A percentile compares a stretch with the other conserved stretches of the same genome.
Evolutionary conservation across 1,140 invertebrate species (phyloP).

Genomic region (Oncopodura yosiiana): DNA sequence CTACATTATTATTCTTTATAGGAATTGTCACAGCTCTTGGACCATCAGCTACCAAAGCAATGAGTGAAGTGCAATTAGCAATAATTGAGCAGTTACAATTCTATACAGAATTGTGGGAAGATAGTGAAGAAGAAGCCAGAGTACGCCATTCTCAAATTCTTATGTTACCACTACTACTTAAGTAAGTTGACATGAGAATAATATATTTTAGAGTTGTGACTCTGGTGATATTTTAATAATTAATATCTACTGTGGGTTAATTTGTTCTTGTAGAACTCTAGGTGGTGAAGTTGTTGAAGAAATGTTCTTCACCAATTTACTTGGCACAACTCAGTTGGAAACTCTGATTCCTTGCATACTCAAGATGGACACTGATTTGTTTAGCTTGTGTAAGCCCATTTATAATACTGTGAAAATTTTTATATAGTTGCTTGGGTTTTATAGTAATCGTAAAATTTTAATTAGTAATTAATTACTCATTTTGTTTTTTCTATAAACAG

Average conservation of each 20-base stretch:
- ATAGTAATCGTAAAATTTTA: too few relatives aligned
- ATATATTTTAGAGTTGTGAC: background rate
- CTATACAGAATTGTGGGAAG: slow-evolving; percentile 14
- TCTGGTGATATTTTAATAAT: too few relatives aligned
- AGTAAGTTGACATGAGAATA: slow-evolving; percentile 19
- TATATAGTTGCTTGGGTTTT: too few relatives aligned
- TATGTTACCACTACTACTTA: slow-evolving; percentile 27
- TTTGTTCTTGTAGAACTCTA: slow-evolving; percentile 41
- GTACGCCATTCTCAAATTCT: slow-evolving; percentile 18
- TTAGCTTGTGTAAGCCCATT: too few relatives aligned
- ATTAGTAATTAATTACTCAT: too few relatives aligned
- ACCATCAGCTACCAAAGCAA: slow-evolving; percentile 43
- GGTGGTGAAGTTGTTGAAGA: slow-evolving; percentile 75
- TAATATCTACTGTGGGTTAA: too few relatives aligned
- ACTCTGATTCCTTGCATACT: slow-evolving; percentile 85
- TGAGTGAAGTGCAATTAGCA: slow-evolving; percentile 56
- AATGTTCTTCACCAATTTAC: slow-evolving; percentile 81
- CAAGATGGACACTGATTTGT: slow-evolving; percentile 56
- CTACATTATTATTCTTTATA: slow-evolving; percentile 16
- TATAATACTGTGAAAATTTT: too few relatives aligned
- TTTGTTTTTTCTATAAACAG: too few relatives aligned
- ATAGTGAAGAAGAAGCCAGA: slow-evolving; percentile 9
- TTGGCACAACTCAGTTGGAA: slow-evolving; percentile 82
- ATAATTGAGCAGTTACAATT: slow-evolving; percentile 41
- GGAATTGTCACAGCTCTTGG: slow-evolving; percentile 21